Conservation (phyloP, 1,140 invertebrate species). For the Cecropterus lyciades region DNA sequence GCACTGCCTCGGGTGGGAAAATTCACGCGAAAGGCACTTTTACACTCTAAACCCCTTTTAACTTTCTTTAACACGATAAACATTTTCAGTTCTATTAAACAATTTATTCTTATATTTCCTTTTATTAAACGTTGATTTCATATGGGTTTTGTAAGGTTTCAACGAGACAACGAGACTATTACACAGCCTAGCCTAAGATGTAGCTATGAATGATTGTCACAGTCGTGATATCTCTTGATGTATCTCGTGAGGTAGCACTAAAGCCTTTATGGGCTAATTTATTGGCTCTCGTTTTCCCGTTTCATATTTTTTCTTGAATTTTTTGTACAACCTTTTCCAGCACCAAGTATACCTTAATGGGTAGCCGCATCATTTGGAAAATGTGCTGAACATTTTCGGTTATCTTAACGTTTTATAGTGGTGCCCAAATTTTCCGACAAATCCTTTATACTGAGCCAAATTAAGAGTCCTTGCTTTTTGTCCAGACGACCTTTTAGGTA, state of each 20-base stretch:
- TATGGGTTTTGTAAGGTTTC: background rate
- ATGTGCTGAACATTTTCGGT: conserved; percentile 39
- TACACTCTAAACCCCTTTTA: background rate
- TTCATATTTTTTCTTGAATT: conserved; percentile 25
- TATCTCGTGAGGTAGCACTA: background rate
- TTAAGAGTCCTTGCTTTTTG: conserved; percentile 21
- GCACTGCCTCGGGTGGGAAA: conserved; percentile 16
- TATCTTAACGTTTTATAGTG: conserved; percentile 15
- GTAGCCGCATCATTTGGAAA: conserved; percentile 23
- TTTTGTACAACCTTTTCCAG: conserved; percentile 16
- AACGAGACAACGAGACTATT: background rate
- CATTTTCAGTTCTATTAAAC: background rate
- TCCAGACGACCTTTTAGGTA: conserved; percentile 16
- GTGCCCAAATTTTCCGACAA: conserved; percentile 16
- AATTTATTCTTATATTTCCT: background rate
- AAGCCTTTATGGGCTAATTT: conserved; percentile 15
- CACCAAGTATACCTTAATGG: conserved; percentile 20
- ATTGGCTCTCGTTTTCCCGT: conserved; percentile 20
- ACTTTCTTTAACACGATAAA: conserved; percentile 10
- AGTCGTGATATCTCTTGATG: conserved; percentile 9
- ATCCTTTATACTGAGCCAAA: conserved; percentile 29
- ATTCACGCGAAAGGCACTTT: conserved; percentile 12
- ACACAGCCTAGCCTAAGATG: background rate
- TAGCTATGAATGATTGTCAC: background rate
- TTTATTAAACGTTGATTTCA: background rate